phyloP scores from a whole-genome alignment of 2,113 vertebrate genomes.

The Malaclemys terrapin region DNA sequence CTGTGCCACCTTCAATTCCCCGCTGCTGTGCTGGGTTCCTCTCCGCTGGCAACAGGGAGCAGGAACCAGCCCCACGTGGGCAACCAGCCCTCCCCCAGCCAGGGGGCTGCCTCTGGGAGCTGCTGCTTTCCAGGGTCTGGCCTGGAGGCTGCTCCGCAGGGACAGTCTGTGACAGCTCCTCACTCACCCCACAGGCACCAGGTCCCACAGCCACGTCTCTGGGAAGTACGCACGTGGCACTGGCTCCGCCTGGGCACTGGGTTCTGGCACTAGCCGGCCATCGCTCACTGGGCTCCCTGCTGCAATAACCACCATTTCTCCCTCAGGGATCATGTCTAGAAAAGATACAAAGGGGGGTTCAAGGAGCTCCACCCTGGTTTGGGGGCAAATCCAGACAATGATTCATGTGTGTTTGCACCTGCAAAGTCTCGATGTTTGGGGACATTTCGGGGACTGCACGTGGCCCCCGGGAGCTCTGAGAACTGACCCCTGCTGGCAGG shows the following conservation, averaged over 20 bases:
- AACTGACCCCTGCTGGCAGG: neutral
- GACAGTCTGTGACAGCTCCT: no score
- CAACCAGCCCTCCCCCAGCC: no score
- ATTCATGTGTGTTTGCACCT: neutral
- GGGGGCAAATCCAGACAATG: neutral
- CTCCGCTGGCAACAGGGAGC: neutral
- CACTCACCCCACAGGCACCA: constrained; percentile 74
- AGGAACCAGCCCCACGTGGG: neutral
- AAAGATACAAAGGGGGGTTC: neutral
- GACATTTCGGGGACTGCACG: neutral
- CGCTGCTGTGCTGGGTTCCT: neutral
- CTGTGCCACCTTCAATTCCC: neutral
- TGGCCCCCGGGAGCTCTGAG: neutral
- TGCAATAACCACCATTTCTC: no score
- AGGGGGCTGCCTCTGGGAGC: neutral
- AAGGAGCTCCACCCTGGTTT: neutral
- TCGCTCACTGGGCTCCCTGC: accelerated
- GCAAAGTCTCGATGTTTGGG: neutral
- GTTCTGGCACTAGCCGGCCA: accelerated
- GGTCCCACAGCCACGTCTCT: constrained; percentile 87
- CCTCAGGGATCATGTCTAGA: no score
- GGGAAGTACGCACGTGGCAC: constrained; percentile 77
- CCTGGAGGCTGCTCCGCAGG: neutral
- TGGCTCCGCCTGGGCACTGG: accelerated
- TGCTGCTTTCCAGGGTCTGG: neutral